Evolutionary conservation across 64 coral and sea anemone species (phyloP), one percentile per base, ranked within the genome.

Genomic region (Cladopsammia gracilis): DNA sequence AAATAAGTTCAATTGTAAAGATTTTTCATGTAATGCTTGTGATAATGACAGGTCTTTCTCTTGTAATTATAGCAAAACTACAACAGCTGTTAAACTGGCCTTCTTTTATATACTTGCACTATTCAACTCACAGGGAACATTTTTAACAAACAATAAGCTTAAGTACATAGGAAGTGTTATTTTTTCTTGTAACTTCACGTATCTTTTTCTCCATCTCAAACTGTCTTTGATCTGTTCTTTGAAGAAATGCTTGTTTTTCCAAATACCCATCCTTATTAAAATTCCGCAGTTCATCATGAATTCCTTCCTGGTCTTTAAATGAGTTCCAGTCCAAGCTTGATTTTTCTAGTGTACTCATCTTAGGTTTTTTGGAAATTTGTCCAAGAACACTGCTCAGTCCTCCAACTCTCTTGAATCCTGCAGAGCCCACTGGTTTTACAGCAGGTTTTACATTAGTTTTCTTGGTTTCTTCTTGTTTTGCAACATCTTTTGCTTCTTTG

Each of bases 211-310:
- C 95, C 62, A 47, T 81, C 52, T 97, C 95, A 84, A 97, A 97
- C 44, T 93, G 83, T 87, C 88, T 94, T 83, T 94, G 77, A 88
- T 97, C 95, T 70, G 95, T 77, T 64, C 92, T 85, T 88, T 97
- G 92, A 46, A 97, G 92, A 87, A 97, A 97, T 48, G 93, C 92
- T 94, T 97, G 95, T 46, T 94, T 97, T 72, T 94, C 95, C 61
- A 97, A 83, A 70, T 87, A 97, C 96, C 96, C 96, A 75, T 98
- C 91, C 72, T 98, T 98, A 82, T 98, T 98, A 86, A 76, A 86
- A 48, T 89, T 90, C 15, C 83, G 90, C 1, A 98, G 79, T 23
- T 98, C 96, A 12, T 94, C 92, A 14, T 88, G 64, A 88, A 98
- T 98, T 80, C 92, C 96, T 62, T 89, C 72, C n/a, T 88, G 76